Conservation (phyloP, 2,888 invertebrate species). For the Diadegma fenestrale region DNA sequence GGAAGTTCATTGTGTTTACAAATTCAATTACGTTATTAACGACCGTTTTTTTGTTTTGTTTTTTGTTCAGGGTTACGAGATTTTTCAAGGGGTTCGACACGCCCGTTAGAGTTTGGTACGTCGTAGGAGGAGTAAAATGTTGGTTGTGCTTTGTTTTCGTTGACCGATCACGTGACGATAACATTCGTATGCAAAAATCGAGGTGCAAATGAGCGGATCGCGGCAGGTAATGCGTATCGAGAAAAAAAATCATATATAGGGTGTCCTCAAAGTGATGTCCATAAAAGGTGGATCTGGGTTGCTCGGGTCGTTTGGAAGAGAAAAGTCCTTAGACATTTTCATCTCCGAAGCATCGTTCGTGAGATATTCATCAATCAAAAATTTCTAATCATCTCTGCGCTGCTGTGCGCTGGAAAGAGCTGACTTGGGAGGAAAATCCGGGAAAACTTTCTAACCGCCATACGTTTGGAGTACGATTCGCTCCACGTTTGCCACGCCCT, state of each 20-base stretch:
- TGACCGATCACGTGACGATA: background rate
- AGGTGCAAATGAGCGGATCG: background rate
- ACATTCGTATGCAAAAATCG: background rate
- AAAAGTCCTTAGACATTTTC: background rate
- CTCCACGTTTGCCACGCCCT: constrained; percentile 8
- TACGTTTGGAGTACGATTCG: background rate
- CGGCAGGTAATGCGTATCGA: background rate
- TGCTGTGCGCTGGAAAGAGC: background rate
- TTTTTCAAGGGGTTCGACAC: background rate
- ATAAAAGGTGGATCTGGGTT: background rate
- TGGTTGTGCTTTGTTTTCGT: background rate
- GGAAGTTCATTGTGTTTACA: constrained; percentile 70
- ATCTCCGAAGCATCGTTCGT: background rate
- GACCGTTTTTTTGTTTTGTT: constrained; percentile 26
- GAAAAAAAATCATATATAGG: background rate
- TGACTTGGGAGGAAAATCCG: background rate
- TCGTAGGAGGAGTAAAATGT: background rate
- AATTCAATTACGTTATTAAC: constrained; percentile 57
- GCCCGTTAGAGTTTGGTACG: background rate
- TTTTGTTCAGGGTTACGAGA: background rate
- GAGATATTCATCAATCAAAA: background rate
- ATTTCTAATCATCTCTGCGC: background rate
- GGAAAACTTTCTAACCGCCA: background rate
- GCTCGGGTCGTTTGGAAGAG: background rate
- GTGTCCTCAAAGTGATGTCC: background rate